phyloP scores from a whole-genome alignment of 2,797 vertebrate species.

The Denticeps clupeoides region DNA sequence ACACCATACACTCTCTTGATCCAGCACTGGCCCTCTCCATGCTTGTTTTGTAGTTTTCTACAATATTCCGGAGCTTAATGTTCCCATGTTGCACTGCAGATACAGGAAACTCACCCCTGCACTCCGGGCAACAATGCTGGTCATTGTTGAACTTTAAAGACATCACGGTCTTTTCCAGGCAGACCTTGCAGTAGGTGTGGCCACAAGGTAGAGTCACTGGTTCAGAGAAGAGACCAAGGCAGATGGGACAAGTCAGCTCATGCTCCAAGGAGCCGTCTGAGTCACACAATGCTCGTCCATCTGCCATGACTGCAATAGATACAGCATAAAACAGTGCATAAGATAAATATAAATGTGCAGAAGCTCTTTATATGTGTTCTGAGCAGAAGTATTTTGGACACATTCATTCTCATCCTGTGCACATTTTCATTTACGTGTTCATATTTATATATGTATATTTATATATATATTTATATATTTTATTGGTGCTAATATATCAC shows the following conservation, averaged over 20 bases:
- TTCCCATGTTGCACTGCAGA: slow-evolving; percentile 38
- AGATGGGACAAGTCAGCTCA: slow-evolving; percentile 57
- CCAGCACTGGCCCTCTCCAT: neutral
- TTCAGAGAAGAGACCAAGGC: slow-evolving; percentile 44
- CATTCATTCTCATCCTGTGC: too few species aligned
- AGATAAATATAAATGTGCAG: too few species aligned
- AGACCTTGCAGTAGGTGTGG: slow-evolving; percentile 54
- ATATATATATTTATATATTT: too few species aligned
- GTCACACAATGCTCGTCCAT: too few species aligned
- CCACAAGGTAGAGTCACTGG: slow-evolving; percentile 54
- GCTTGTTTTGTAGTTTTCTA: slow-evolving; percentile 41
- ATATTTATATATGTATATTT: too few species aligned
- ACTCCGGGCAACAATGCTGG: slow-evolving; percentile 53
- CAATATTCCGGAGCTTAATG: slow-evolving; percentile 41
- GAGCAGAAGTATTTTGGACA: too few species aligned
- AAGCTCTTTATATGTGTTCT: too few species aligned
- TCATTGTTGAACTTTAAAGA: slow-evolving; percentile 38
- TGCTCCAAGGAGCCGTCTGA: slow-evolving; percentile 20
- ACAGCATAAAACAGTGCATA: too few species aligned
- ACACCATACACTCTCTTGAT: neutral
- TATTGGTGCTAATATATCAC: too few species aligned
- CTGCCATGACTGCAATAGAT: too few species aligned
- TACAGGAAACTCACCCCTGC: slow-evolving; percentile 41
- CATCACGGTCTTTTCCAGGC: slow-evolving; percentile 40
- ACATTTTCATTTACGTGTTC: too few species aligned